Conservation (phyloP, 2,113 vertebrate genomes). For the Tichodroma muraria region DNA sequence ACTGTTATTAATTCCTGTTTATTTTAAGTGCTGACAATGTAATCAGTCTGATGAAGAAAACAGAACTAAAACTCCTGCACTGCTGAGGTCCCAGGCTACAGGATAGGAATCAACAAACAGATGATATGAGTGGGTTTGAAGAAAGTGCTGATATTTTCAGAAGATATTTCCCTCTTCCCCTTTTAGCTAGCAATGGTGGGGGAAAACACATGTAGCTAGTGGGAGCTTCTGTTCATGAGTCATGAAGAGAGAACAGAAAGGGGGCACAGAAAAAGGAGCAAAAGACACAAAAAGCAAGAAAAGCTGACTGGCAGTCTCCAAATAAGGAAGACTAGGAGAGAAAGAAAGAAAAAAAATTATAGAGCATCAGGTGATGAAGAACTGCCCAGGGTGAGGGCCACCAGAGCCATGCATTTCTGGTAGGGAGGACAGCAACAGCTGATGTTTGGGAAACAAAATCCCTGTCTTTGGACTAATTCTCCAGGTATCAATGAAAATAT, state of each 20-base stretch:
- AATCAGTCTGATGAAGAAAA: conserved; percentile 29
- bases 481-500: conserved; percentile 3
- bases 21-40: conserved; percentile 42
- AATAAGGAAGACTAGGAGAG: not conserved
- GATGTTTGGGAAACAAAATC: not conserved
- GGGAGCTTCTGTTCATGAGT: not conserved
- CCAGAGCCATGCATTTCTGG: not conserved
- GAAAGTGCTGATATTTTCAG: conserved; percentile 48
- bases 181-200: not conserved
- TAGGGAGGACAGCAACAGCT: not conserved
- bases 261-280: not conserved
- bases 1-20: conserved; percentile 40
- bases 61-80: conserved; percentile 29
- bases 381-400: not conserved
- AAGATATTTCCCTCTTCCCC: conserved; percentile 19
- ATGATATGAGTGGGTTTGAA: not conserved
- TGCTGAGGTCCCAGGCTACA: conserved; percentile 3
- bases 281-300: not conserved
- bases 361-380: not conserved
- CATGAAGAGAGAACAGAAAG: not conserved
- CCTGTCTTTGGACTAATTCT: not conserved
- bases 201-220: not conserved
- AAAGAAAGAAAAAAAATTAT: not conserved
- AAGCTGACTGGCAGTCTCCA: not conserved
- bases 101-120: conserved; percentile 12